A percentile compares a stretch with the other conserved stretches of the same genome.
Evolutionary conservation across 2,797 vertebrate species (phyloP).

Genomic region (Sebastes taczanowskii): DNA sequence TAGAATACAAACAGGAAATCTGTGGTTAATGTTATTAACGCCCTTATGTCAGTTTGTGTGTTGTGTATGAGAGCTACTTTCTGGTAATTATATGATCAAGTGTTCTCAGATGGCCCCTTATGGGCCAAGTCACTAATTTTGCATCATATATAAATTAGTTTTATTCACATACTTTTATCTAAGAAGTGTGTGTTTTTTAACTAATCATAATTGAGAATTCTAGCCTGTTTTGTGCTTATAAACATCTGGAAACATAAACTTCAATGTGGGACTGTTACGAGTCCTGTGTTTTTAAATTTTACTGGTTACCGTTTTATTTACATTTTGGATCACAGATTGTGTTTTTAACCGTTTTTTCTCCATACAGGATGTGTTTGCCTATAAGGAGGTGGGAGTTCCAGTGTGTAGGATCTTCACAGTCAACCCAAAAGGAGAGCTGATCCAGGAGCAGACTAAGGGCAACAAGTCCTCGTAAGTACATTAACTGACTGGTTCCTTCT

Average conservation of each 20-base stretch:
- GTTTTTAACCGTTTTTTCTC: slow-evolving; percentile 20
- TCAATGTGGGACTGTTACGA: neutral
- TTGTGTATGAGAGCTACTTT: slow-evolving; percentile 23
- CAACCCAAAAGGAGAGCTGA: slow-evolving; percentile 98
- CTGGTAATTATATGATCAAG: slow-evolving; percentile 17
- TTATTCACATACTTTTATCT: neutral
- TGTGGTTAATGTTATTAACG: slow-evolving; percentile 44
- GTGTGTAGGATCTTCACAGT: slow-evolving; percentile 94
- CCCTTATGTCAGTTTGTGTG: slow-evolving; percentile 30
- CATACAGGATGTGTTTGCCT: slow-evolving; percentile 95
- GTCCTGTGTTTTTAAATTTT: neutral
- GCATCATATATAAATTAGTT: neutral
- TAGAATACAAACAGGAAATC: slow-evolving; percentile 56
- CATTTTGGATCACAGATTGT: neutral
- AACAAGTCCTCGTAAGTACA: slow-evolving; percentile 97
- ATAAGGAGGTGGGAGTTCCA: slow-evolving; percentile 94
- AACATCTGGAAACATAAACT: neutral
- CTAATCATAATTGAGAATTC: neutral
- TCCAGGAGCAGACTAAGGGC: slow-evolving; percentile 96
- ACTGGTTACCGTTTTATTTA: neutral
- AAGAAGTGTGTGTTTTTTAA: neutral
- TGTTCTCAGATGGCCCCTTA: neutral
- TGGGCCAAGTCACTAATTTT: neutral
- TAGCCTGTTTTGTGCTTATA: neutral
- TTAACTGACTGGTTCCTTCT: neutral